These are phyloP conservation scores for Cylindroiulus punctatus DNA, from an alignment of 2,888 invertebrate genomes.

Conservation along the genomic window DNA sequence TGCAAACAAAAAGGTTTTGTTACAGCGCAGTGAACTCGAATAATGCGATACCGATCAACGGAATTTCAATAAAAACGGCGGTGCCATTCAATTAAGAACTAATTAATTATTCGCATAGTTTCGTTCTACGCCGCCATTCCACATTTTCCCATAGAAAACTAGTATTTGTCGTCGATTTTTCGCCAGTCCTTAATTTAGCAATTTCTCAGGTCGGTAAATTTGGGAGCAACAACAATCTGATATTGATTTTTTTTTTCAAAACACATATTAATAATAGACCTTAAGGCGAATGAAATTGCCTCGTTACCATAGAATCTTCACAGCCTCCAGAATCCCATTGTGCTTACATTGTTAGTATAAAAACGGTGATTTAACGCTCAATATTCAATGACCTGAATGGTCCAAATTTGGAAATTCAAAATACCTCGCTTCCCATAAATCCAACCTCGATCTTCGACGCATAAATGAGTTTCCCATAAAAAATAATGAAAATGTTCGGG, in stretches of 20 bases:
- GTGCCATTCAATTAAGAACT: too few relatives aligned
- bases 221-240: neutral
- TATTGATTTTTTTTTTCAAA: slow-evolving; percentile 30
- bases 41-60: too few relatives aligned
- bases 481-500: slow-evolving; percentile 2
- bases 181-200: neutral
- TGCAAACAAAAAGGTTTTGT: too few relatives aligned
- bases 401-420: slow-evolving; percentile 20
- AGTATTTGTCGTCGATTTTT: neutral
- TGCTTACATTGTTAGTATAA: neutral
- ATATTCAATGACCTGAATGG: slow-evolving; percentile 36
- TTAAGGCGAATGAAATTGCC: slow-evolving; percentile 6
- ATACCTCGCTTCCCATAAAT: slow-evolving; percentile 9
- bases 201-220: neutral
- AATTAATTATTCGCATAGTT: too few relatives aligned
- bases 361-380: neutral
- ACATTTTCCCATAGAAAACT: too few relatives aligned
- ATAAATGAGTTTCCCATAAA: neutral
- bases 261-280: slow-evolving; percentile 6
- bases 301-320: slow-evolving; percentile 9
- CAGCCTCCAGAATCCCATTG: neutral
- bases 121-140: too few relatives aligned
- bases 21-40: too few relatives aligned
- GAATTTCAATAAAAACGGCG: too few relatives aligned
- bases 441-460: neutral